Evolutionary conservation across 2,113 vertebrate genomes (phyloP).

Genomic region (Phycodurus eques): DNA sequence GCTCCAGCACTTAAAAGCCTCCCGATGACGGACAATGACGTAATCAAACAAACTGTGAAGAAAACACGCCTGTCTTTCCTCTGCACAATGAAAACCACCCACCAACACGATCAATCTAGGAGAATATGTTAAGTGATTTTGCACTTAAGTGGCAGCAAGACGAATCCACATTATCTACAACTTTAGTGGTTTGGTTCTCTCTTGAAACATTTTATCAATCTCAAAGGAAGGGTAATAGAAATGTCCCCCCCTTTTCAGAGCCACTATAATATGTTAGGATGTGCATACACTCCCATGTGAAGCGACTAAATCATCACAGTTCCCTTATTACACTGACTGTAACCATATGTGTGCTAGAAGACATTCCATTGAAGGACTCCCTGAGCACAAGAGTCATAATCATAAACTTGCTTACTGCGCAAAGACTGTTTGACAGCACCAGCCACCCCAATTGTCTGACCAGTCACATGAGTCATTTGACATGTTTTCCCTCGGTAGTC

Average conservation of each 20-base stretch:
- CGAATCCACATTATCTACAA: background rate
- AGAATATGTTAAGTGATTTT: constrained; percentile 10
- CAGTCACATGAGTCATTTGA: constrained; percentile 11
- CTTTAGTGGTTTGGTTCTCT: background rate
- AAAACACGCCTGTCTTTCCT: constrained; percentile 27
- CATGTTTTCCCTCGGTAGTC: constrained; percentile 12
- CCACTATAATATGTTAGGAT: background rate
- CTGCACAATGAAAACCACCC: constrained; percentile 27
- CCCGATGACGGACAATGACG: constrained; percentile 69
- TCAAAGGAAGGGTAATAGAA: constrained; percentile 4
- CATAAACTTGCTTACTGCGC: constrained; percentile 12
- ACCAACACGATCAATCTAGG: background rate
- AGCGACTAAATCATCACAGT: background rate
- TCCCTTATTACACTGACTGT: constrained; percentile 1
- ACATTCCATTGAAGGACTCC: background rate
- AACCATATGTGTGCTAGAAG: constrained; percentile 3
- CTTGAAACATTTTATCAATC: background rate
- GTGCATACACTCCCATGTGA: background rate
- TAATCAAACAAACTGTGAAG: constrained; percentile 59
- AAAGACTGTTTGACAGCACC: constrained; percentile 20
- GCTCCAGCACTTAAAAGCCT: constrained; percentile 71
- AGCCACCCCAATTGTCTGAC: constrained; percentile 24
- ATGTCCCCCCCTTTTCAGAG: background rate
- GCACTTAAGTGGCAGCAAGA: constrained; percentile 27
- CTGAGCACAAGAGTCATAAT: constrained; percentile 1